Percentiles rank a stretch among this genome's conserved stretches.
Conservation (phyloP, 2,113 vertebrate species). For the human (Homo sapiens) region GRCh38 chr12:44777001-44777500, state of each 20-base stretch:
- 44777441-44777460: constrained; percentile 48
- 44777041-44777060: constrained; percentile 98
- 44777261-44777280: constrained; percentile 98
- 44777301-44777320: constrained; percentile 97
- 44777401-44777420: constrained; percentile 49
- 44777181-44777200: constrained; percentile 48
- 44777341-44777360: constrained; percentile 71
- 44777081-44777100: constrained; percentile 99
- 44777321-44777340: constrained; percentile 41
- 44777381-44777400: constrained; percentile 69
- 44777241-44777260: constrained; percentile 99
- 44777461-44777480: constrained; percentile 55
- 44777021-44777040: constrained; percentile 79
- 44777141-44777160: constrained; percentile 22
- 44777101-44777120: constrained; percentile 99
- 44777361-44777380: constrained; percentile 65
- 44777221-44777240: constrained; percentile 86
- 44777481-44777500: constrained; percentile 61
- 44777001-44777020: background rate
- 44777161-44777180: constrained; percentile 17
- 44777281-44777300: constrained; percentile 96
- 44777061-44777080: constrained; percentile 99
- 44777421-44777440: constrained; percentile 58
- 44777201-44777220: constrained; percentile 33
- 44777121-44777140: constrained; percentile 89